phyloP scores from a whole-genome alignment of 1,140 invertebrate species.

The Drosophila saltans region DNA sequence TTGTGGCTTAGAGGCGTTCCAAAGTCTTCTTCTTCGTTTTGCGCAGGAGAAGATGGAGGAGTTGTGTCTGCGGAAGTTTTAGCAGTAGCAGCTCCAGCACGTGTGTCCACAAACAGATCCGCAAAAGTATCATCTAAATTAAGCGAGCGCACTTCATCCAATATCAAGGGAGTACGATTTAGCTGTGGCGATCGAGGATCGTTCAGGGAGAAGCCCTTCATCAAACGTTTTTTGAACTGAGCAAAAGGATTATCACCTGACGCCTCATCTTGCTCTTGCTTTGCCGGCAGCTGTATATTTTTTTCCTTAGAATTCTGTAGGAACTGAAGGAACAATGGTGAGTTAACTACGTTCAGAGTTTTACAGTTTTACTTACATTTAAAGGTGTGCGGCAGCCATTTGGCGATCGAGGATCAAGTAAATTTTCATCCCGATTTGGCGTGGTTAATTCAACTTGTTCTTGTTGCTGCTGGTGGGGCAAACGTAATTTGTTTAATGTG shows the following conservation, averaged over 20 bases:
- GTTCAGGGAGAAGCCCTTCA: conserved; percentile 69
- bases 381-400: conserved; percentile 70
- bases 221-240: conserved; percentile 61
- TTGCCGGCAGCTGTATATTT: not conserved
- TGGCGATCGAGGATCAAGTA: conserved; percentile 71
- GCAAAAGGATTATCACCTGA: conserved; percentile 52
- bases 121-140: conserved; percentile 79
- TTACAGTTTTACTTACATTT: conserved; percentile 49
- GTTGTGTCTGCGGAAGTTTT: not conserved
- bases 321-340: conserved; percentile 25
- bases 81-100: conserved; percentile 16
- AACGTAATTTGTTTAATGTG: conserved; percentile 56
- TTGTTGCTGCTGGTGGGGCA: conserved; percentile 15
- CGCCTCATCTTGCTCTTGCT: not conserved
- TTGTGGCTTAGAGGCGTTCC: conserved; percentile 35
- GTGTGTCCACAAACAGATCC: conserved; percentile 75
- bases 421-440: conserved; percentile 38
- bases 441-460: conserved; percentile 33
- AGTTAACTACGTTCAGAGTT: not conserved
- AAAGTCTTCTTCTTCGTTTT: conserved; percentile 21
- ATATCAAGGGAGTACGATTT: conserved; percentile 83
- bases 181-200: conserved; percentile 84
- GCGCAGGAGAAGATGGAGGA: not conserved
- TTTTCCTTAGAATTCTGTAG: conserved; percentile 23
- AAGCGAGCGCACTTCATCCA: conserved; percentile 75